Percentiles rank a stretch among this genome's conserved stretches.
Evolutionary conservation across 1,140 invertebrate species (phyloP).

Genomic region (Hermetia illucens): DNA sequence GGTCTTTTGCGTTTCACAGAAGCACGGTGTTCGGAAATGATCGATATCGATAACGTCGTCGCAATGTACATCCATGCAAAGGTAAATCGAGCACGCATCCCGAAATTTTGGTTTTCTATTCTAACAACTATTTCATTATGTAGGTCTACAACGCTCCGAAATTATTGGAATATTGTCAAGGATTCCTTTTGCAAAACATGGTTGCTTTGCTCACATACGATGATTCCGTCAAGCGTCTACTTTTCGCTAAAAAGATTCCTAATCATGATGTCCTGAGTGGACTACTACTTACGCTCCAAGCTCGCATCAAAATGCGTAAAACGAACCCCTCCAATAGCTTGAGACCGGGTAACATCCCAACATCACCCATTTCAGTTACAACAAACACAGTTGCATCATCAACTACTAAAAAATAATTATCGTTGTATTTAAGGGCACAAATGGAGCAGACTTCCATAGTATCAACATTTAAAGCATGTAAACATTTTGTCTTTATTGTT

Average conservation of each 20-base stretch:
- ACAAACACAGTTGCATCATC: too few relatives aligned
- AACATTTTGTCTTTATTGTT: too few relatives aligned
- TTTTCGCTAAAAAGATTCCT: conserved; percentile 78
- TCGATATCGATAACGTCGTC: conserved; percentile 78
- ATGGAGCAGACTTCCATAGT: too few relatives aligned
- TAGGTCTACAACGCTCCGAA: conserved; percentile 78
- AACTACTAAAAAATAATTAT: too few relatives aligned
- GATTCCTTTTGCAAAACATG: conserved; percentile 85
- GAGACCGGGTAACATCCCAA: too few relatives aligned
- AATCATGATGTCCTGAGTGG: conserved; percentile 80
- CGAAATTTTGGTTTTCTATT: not conserved
- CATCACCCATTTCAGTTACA: too few relatives aligned
- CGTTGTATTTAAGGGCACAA: too few relatives aligned
- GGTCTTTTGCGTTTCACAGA: conserved; percentile 75
- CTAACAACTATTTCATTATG: conserved; percentile 9
- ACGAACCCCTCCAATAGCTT: conserved; percentile 7
- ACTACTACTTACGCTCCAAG: conserved; percentile 62
- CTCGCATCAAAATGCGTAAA: conserved; percentile 47
- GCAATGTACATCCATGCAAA: conserved; percentile 89
- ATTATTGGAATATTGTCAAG: conserved; percentile 78
- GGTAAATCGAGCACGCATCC: conserved; percentile 34
- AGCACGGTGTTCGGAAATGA: conserved; percentile 64
- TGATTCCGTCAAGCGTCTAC: conserved; percentile 72
- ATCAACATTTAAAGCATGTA: too few relatives aligned
- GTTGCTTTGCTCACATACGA: conserved; percentile 82